phyloP scores from a whole-genome alignment of 2,888 invertebrate genomes.

The Brenthis hecate region DNA sequence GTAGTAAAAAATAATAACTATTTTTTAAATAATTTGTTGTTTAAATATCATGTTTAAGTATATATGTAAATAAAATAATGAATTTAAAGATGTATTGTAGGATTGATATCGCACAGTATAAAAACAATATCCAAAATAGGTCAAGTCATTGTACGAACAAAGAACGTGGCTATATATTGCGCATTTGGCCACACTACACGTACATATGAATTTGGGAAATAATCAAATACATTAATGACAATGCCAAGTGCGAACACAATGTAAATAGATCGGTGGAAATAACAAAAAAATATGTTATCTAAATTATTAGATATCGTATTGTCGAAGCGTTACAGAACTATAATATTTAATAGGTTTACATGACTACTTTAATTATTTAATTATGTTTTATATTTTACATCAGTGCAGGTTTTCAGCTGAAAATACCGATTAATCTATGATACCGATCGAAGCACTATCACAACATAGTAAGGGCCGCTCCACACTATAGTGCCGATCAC shows the following conservation, averaged over 20 bases:
- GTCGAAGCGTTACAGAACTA: conserved; percentile 7
- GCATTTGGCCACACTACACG: conserved; percentile 38
- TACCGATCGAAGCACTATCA: neutral
- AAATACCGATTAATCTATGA: neutral
- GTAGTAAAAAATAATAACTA: too few species aligned
- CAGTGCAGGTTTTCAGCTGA: neutral
- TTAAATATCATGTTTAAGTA: too few species aligned
- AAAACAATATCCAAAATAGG: conserved; percentile 16
- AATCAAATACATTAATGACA: conserved; percentile 21
- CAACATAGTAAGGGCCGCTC: neutral
- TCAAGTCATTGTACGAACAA: conserved; percentile 25
- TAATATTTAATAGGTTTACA: conserved; percentile 6
- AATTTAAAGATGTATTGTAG: neutral
- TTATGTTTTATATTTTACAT: neutral
- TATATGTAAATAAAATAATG: too few species aligned
- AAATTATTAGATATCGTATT: neutral
- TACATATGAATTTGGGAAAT: conserved; percentile 32
- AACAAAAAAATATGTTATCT: conserved; percentile 5
- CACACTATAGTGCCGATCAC: too few species aligned
- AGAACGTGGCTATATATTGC: conserved; percentile 24
- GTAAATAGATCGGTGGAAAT: conserved; percentile 13
- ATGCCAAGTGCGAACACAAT: conserved; percentile 35
- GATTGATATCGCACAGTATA: neutral
- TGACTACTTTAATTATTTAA: neutral
- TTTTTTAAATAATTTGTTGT: too few species aligned